A percentile compares a stretch with the other conserved stretches of the same genome.
Conservation (phyloP, 2,888 invertebrate genomes). For the Dasysyrphus tricinctus region DNA sequence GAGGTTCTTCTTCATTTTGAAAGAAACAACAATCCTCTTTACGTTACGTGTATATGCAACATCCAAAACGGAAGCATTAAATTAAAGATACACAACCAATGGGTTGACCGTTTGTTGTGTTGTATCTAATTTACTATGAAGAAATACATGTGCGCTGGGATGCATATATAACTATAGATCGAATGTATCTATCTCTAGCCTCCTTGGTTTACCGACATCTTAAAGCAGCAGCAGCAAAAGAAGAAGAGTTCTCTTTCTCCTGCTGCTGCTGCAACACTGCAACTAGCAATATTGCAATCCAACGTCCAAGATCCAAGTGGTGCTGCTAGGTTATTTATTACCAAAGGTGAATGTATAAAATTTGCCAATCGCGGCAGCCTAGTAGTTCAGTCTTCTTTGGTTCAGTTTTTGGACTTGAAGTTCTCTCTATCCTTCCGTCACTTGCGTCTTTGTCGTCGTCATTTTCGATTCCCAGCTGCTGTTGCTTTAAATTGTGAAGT, state of each 20-base stretch:
- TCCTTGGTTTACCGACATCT: constrained; percentile 7
- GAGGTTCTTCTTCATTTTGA: constrained; percentile 16
- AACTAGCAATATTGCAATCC: not conserved
- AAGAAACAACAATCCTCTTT: constrained; percentile 23
- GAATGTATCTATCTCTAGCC: not conserved
- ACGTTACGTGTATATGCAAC: constrained; percentile 28
- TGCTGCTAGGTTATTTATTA: constrained; percentile 63
- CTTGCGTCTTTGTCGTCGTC: not conserved
- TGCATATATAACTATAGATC: constrained; percentile 3
- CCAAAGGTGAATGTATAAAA: constrained; percentile 72
- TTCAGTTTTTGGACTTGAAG: not conserved
- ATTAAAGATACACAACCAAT: constrained; percentile 71
- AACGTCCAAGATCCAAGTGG: constrained; percentile 34
- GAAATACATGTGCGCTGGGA: constrained; percentile 40
- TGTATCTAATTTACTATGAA: constrained; percentile 72
- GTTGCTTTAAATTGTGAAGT: constrained; percentile 73
- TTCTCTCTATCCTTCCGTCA: not conserved
- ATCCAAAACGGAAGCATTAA: constrained; percentile 74
- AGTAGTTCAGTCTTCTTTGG: constrained; percentile 31
- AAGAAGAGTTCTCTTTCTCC: constrained; percentile 36
- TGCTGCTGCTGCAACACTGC: not conserved
- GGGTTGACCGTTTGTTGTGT: constrained; percentile 72
- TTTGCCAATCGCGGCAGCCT: constrained; percentile 67
- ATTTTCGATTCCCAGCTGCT: constrained; percentile 18
- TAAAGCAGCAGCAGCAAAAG: constrained; percentile 14